These are phyloP conservation scores for Lepidurus packardi DNA, from an alignment of 1,140 invertebrate genomes.

Conservation along the genomic window DNA sequence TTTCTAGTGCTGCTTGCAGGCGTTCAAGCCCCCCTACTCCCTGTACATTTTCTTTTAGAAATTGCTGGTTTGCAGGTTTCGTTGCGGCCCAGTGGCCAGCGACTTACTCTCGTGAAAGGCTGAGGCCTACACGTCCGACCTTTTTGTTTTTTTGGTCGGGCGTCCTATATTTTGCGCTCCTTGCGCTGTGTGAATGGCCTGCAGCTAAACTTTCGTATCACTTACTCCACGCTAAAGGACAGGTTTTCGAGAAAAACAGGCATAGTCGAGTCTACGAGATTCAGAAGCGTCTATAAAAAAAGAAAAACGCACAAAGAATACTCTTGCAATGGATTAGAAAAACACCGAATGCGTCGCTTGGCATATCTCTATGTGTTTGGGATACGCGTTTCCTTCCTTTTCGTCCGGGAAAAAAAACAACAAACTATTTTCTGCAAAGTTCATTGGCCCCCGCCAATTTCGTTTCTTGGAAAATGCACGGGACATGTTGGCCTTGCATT, in stretches of 20 bases:
- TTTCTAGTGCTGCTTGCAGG: background rate
- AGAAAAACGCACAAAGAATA: too few species aligned
- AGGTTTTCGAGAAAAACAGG: background rate
- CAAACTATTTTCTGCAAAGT: background rate
- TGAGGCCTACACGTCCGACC: background rate
- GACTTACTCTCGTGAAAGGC: background rate
- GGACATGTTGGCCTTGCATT: slow-evolving; percentile 3
- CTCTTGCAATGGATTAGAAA: too few species aligned
- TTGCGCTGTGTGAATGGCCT: slow-evolving; percentile 1
- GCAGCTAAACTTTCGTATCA: slow-evolving; percentile 12
- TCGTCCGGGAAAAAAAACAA: background rate
- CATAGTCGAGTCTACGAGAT: background rate
- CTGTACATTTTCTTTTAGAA: background rate
- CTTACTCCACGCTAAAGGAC: background rate
- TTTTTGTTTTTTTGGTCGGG: background rate
- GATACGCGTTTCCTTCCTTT: background rate
- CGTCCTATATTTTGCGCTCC: slow-evolving; percentile 11
- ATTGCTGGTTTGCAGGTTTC: background rate
- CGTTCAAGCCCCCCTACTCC: background rate
- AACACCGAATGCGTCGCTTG: background rate
- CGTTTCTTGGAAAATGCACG: background rate
- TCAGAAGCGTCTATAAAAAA: background rate
- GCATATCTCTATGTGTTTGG: background rate
- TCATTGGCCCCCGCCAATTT: slow-evolving; percentile 7
- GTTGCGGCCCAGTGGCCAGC: slow-evolving; percentile 3